Base-by-base conservation (phyloP, 2,797 vertebrate genomes). In the Chrysocyon brachyurus region DNA sequence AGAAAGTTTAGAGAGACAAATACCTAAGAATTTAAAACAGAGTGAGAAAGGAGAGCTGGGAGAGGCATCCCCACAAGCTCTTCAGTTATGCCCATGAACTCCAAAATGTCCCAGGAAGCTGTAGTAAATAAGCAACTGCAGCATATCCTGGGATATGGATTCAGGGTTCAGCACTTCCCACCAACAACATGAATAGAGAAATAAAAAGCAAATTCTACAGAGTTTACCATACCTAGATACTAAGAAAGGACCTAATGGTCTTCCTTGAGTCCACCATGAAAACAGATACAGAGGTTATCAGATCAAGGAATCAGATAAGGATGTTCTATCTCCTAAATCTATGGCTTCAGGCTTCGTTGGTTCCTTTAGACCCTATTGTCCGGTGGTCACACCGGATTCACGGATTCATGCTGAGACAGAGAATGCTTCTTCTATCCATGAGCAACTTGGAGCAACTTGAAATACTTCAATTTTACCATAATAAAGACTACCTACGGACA, bases 281-380 rank as follows among this genome's bases (percentile, higher is more conserved):
- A 94, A 94, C 52, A 91, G 68, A 95, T 12, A 95, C 33, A 85
- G 46, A 91, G n/a, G 84, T 79, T 22, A 93, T 22, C 40, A 64
- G 57, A 36, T 97, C 46, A 56, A 70, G 40, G 31, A 97, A 93
- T 61, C 73, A 78, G 78, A 19, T 70, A 93, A 93, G 66, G 19
- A n/a, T 36, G 40, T 31, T 54, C 54, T 72, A 28, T 52, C 9
- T 91, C 52, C 78, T 82, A 33, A 68, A 26, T 57, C 17, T 24
- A 31, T n/a, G 31, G 56, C 24, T 91, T 61, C 64, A 28, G 31
- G 56, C 24, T 91, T 61, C 16, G 14, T 11, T 49, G 84, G 66
- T 87, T 89, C 68, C 89, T 94, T 31, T 28, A 81, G 84, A n/a
- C 57, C 61, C 90, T 59, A 84, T 0, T 33, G 22, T 93, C 57